Percentiles rank a stretch among this genome's conserved stretches.
phyloP scores from a whole-genome alignment of 2,797 vertebrate species.

The Eulemur coronatus region DNA sequence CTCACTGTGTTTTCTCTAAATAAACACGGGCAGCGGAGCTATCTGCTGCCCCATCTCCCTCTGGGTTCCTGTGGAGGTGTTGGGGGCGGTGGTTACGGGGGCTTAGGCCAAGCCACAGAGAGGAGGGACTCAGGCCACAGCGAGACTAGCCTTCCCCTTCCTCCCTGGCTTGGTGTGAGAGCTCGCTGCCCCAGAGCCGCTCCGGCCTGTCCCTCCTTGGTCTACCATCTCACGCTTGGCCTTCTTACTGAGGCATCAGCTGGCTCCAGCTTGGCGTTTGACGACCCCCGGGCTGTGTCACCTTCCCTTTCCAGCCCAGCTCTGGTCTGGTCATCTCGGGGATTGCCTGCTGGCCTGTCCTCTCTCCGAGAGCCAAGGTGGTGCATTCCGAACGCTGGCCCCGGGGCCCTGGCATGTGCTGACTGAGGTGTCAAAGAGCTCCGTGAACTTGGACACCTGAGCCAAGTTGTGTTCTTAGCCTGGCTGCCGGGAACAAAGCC shows the following conservation, averaged over 20 bases:
- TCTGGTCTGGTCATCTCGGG: neutral
- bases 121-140: neutral
- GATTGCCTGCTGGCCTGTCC: neutral
- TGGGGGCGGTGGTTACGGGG: neutral
- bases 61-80: constrained; percentile 56
- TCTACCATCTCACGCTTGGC: accelerated
- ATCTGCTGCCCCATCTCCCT: constrained; percentile 58
- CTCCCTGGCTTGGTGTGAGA: neutral
- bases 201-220: neutral
- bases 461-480: no score
- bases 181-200: neutral
- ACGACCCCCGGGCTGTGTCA: neutral
- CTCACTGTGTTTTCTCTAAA: neutral
- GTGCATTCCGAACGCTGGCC: accelerated
- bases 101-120: neutral
- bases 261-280: neutral
- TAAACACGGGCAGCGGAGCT: constrained; percentile 32
- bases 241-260: neutral
- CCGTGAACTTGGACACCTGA: neutral
- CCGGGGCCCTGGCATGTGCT: neutral
- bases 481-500: neutral
- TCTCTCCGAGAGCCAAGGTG: neutral
- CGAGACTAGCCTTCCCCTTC: neutral
- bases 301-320: neutral
- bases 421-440: neutral